Evolutionary conservation across 30 jellyfish, hydroid and myxozoan species (phyloP).

Genomic region (Aurelia aurita complex sp. Pacific): DNA sequence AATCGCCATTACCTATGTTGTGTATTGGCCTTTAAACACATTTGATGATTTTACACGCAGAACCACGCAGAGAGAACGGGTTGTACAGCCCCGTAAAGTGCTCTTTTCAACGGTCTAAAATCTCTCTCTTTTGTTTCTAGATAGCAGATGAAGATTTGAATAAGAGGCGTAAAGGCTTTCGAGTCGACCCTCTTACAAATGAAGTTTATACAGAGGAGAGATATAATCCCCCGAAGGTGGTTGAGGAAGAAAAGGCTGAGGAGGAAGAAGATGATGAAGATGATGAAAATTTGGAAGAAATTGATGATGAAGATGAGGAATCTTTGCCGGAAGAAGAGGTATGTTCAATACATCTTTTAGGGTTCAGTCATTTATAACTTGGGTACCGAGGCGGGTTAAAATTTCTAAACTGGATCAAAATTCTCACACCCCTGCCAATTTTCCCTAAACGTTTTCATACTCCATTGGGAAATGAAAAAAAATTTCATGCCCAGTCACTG

Average conservation of each 20-base stretch:
- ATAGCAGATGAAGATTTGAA: conserved; percentile 82
- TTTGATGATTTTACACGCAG: too few relatives aligned
- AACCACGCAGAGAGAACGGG: too few relatives aligned
- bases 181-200: conserved; percentile 86
- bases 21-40: too few relatives aligned
- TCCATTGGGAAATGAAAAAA: too few relatives aligned
- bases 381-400: too few relatives aligned
- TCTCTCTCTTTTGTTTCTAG: conserved; percentile 19
- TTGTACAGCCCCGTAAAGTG: too few relatives aligned
- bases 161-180: conserved; percentile 62
- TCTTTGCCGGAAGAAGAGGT: conserved; percentile 65
- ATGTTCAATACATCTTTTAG: background rate
- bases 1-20: too few relatives aligned
- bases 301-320: conserved; percentile 58
- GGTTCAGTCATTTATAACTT: too few relatives aligned
- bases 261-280: conserved; percentile 70
- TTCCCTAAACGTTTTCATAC: too few relatives aligned
- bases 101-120: background rate
- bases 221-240: conserved; percentile 42
- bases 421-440: too few relatives aligned
- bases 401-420: too few relatives aligned
- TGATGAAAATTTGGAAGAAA: conserved; percentile 46
- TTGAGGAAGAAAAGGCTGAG: conserved; percentile 31
- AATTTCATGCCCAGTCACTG: too few relatives aligned
- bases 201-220: conserved; percentile 67